phyloP scores from a whole-genome alignment of 1,140 invertebrate species.

The Meteorus sp. region DNA sequence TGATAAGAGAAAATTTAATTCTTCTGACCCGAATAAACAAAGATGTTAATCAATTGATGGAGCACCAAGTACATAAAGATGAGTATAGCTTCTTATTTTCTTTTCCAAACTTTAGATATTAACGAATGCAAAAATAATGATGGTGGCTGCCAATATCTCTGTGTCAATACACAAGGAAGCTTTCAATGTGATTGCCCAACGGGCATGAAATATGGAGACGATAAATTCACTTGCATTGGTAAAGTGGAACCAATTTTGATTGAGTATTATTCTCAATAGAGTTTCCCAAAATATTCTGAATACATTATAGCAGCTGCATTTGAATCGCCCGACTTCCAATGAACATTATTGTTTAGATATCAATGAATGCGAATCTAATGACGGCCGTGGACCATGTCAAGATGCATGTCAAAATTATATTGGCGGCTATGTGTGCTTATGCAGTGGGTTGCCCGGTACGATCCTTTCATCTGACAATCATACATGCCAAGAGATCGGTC shows the following conservation, averaged over 20 bases:
- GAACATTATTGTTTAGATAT: slow-evolving; percentile 54
- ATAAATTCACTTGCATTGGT: slow-evolving; percentile 55
- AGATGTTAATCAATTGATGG: too few relatives aligned
- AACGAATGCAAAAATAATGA: slow-evolving; percentile 78
- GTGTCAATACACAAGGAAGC: slow-evolving; percentile 61
- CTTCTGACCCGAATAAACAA: too few relatives aligned
- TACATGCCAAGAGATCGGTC: slow-evolving; percentile 62
- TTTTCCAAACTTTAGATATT: slow-evolving; percentile 75
- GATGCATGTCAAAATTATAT: slow-evolving; percentile 68
- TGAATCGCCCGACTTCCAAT: too few relatives aligned
- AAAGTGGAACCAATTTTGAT: slow-evolving; percentile 34
- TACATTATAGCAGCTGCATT: too few relatives aligned
- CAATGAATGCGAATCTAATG: slow-evolving; percentile 65
- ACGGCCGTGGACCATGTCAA: slow-evolving; percentile 71
- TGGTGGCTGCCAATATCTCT: slow-evolving; percentile 68
- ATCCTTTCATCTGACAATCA: slow-evolving; percentile 62
- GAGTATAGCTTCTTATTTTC: too few relatives aligned
- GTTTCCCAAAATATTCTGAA: background rate
- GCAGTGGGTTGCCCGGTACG: slow-evolving; percentile 62
- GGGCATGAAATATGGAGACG: slow-evolving; percentile 57
- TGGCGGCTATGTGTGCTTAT: slow-evolving; percentile 67
- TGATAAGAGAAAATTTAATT: too few relatives aligned
- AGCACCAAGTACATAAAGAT: too few relatives aligned
- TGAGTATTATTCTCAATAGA: background rate
- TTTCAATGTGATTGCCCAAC: slow-evolving; percentile 58